Base-by-base conservation (phyloP, 2,113 vertebrate species). In the Seriola aureovittata region DNA sequence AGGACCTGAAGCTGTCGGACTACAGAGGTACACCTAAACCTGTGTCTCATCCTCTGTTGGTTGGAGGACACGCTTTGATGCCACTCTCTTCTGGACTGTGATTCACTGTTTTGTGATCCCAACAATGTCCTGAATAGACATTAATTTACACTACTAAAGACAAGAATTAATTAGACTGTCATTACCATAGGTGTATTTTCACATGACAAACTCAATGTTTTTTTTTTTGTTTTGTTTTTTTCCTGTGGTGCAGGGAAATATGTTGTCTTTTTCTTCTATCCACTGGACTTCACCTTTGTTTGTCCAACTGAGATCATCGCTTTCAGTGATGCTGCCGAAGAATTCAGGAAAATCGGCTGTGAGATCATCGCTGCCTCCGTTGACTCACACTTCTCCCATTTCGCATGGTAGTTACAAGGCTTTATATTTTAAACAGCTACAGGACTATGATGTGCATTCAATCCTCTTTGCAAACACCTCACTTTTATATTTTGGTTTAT, bases 261-360 rank as follows among this genome's bases (percentile, higher is more conserved):
- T 0, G 91, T 99, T 3, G 97, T 99, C 19, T 96, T 99, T 64
- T 99, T 99, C 92, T 99, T 99, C 93, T 99, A 99, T 72, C 98
- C 98, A 0, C 94, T 99, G 96, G 97, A 99, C 82, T 99, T 99
- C 93, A 99, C 98, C 59, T 99, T 99, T 59, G 98, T 99, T 46
- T 99, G 98, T 81, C 98, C 98, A 2, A 99, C 98, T 21, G 98
- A 99, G 94, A 99, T 99, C 80, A 98, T 99, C 73, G 97, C 97
- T 16, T 99, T 98, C 94, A 98, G 98, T 75, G 98, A 99, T 1
- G 96, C 96, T 4, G 96, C 95, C 1, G 97, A 97, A 0, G 96
- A 99, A 57, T 99, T 99, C 91, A 97, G 88, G 91, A 99, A 98
- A 89, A 96, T 99, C 17, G 96, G 95, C 88, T 99, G 97, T 75